These are phyloP conservation scores for Willowsia nigromaculata DNA, from an alignment of 2,888 invertebrate species.

Conservation along the genomic window DNA sequence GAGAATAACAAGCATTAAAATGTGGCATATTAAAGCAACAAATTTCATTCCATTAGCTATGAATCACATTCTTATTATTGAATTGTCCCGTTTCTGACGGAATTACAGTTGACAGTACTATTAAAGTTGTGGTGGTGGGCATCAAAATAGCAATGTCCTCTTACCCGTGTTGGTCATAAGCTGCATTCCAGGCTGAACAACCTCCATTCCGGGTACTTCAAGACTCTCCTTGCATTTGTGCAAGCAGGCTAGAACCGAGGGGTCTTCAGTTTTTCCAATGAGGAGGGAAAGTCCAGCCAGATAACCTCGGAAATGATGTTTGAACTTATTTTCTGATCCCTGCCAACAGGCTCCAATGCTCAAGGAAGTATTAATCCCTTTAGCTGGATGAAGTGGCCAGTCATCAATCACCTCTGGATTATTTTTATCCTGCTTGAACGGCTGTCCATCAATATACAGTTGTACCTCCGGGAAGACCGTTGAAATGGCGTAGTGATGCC, in stretches of 20 bases:
- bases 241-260: constrained; percentile 87
- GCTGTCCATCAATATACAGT: constrained; percentile 92
- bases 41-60: not conserved
- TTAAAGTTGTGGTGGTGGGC: not conserved
- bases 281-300: constrained; percentile 91
- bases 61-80: not conserved
- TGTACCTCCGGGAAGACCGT: constrained; percentile 95
- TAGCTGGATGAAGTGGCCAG: constrained; percentile 98
- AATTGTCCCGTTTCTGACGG: no score
- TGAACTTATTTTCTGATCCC: constrained; percentile 93
- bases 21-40: not conserved
- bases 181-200: constrained; percentile 89
- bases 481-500: constrained; percentile 98
- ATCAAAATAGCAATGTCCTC: no score
- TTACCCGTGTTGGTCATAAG: constrained; percentile 85
- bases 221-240: constrained; percentile 91
- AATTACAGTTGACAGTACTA: not conserved
- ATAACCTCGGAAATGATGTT: constrained; percentile 94
- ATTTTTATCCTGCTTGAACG: constrained; percentile 85
- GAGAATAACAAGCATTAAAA: constrained; percentile 20
- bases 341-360: constrained; percentile 99
- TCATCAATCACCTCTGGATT: constrained; percentile 99
- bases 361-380: constrained; percentile 94
- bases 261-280: constrained; percentile 87
- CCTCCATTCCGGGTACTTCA: constrained; percentile 87